These are phyloP conservation scores for Lepidotrigona ventralis DNA, from an alignment of 1,140 invertebrate species.

Conservation along the genomic window DNA sequence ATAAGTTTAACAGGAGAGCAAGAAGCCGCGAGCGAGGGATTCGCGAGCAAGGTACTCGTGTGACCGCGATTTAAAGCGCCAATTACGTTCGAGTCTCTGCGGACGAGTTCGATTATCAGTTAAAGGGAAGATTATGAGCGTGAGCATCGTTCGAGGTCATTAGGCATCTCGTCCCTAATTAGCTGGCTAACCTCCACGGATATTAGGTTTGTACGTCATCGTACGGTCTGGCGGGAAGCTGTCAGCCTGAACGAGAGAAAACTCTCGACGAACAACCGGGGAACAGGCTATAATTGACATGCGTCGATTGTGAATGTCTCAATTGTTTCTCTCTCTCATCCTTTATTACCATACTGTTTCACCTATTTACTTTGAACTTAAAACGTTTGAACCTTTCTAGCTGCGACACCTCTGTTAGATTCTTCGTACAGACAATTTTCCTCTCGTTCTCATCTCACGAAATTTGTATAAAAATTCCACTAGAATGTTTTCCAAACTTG, in stretches of 20 bases:
- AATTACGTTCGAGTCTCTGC: slow-evolving; percentile 11
- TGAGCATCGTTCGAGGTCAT: slow-evolving; percentile 59
- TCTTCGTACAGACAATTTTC: not conserved
- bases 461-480: not conserved
- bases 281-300: slow-evolving; percentile 48
- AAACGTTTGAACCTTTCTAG: not conserved
- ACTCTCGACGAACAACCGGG: not conserved
- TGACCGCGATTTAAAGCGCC: slow-evolving; percentile 1
- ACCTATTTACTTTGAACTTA: not conserved
- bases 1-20: not conserved
- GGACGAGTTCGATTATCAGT: slow-evolving; percentile 58
- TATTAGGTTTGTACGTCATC: slow-evolving; percentile 62
- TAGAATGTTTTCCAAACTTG: too few species aligned
- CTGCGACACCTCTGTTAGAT: not conserved
- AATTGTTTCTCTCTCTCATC: slow-evolving; percentile 58
- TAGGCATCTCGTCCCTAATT: slow-evolving; percentile 65
- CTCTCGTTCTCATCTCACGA: not conserved
- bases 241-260: not conserved
- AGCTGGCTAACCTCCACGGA: slow-evolving; percentile 55
- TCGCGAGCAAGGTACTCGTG: not conserved
- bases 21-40: not conserved
- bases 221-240: not conserved
- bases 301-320: slow-evolving; percentile 59
- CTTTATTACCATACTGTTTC: not conserved
- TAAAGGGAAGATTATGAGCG: slow-evolving; percentile 55